Base-by-base conservation (phyloP, 1,140 invertebrate species). In the Nephotettix cincticeps region DNA sequence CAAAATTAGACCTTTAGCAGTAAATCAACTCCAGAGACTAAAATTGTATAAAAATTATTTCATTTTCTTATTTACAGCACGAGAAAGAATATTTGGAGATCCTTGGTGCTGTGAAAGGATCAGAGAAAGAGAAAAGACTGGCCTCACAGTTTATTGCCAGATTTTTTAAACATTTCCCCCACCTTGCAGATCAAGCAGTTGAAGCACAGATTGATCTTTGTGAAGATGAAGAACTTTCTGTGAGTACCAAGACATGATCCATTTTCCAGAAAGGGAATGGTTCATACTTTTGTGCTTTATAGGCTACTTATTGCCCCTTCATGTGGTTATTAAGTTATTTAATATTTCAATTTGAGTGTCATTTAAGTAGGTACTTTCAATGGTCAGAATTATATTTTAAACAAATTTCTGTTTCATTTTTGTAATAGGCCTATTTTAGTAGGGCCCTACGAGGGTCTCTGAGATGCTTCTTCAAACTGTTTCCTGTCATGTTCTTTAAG, bases 141-240 rank as follows among this genome's bases (percentile, higher is more conserved):
- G 94, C 95, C 23, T 95, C 95, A 25, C 96, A 98, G 82, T 97
- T 98, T 75, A 97, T 98, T 79, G 91, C 93, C 0, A 89, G 95
- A 79, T 98, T 98, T 83, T 96, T 97, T 76, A 95, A 95, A 78
- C 87, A 92, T 81, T 99, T 98, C 81, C 96, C 96, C 11, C 85
- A 87, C 72, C 81, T 95, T 63, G 87, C 91, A 9, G 90, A 94
- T 76, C 88, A 92, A 79, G 93, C 95, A 4, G 91, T 98, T 71
- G 93, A 98, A 84, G 93, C 94, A 72, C 87, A 96, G 77, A 88
- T 98, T 74, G 95, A 98, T 85, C 84, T 99, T 0, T 98, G 96
- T 81, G 97, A 98, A 85, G 96, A 98, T 87, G 92, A 94, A 78
- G 95, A 98, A 83, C 87, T 94, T 73, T 87, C 90, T 76, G 93